Evolutionary conservation across 1,140 invertebrate genomes (phyloP), one percentile per base, ranked within the genome.

Genomic region (Pogonomyrmex barbatus): DNA sequence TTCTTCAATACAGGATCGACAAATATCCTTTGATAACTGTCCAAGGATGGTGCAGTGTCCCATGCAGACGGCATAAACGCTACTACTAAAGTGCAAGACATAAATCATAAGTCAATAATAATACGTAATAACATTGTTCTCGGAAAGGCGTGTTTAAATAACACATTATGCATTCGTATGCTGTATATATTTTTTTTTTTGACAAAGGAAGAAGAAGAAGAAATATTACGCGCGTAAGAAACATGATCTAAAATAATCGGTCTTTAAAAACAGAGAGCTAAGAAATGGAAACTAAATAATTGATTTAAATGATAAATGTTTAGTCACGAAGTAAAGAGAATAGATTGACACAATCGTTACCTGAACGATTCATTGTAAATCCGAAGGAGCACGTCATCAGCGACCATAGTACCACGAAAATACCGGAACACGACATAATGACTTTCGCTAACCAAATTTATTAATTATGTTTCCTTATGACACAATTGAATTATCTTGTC

Each of bases 41-140:
- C 76, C 50, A 81, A 50, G 4, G 71, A 71, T 6, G 89, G 67
- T 2, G 54, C 62, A 0, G 56, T 42, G 24, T 91, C 87, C 91
- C 90, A 90, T 0, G 47, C 17, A 1, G 47, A 8, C 8, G 70
- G 50, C 24, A 87, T 2, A 36, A 82, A 33, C 2, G 1, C 83
- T 88, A 3, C 10, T 8, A 50, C 0, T 33, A 9, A 42, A 47
- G 9, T 39, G 10, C 1, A 24, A 24, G 17, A 70, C 14, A 78
- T 71, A 17, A 58, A 84, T 84, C 36, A 84, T n/a, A 9, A 33
- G 1, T 82, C 30, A 12, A 60, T 63, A 6, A 62, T 24, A 62
- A 36, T 17, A 24, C 30, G 3, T n/a, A 47, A 71, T 47, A 2
- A 71, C 14, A 54, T 12, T 30, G 14, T 67, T 67, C n/a, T 42